phyloP scores from a whole-genome alignment of 2,888 invertebrate species.

The Chymomyza caudatula region DNA sequence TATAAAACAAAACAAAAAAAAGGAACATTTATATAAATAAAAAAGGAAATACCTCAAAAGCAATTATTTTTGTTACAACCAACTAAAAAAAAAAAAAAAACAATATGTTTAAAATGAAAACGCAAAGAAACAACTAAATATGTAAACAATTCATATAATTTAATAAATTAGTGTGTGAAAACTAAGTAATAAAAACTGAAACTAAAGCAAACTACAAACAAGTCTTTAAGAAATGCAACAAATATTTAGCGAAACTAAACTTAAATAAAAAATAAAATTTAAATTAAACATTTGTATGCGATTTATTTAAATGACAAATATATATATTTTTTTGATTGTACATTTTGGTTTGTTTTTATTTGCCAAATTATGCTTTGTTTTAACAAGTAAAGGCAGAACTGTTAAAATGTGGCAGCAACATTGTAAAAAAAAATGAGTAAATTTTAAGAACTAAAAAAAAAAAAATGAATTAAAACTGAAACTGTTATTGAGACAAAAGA shows the following conservation, averaged over 20 bases:
- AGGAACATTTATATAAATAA: slow-evolving; percentile 65
- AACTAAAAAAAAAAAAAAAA: slow-evolving; percentile 41
- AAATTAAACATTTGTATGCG: slow-evolving; percentile 11
- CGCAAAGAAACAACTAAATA: slow-evolving; percentile 39
- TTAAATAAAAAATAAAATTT: slow-evolving; percentile 8
- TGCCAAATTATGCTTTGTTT: background rate
- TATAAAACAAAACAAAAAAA: slow-evolving; percentile 41
- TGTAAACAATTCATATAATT: slow-evolving; percentile 41
- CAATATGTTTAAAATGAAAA: slow-evolving; percentile 1
- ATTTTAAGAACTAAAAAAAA: slow-evolving; percentile 8
- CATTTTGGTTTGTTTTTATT: background rate
- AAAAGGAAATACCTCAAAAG: slow-evolving; percentile 73
- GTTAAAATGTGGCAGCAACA: background rate
- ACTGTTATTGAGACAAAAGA: slow-evolving; percentile 32
- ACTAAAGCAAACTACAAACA: slow-evolving; percentile 15
- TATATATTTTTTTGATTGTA: background rate
- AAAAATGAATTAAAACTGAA: no score
- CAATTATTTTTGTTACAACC: slow-evolving; percentile 72
- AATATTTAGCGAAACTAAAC: slow-evolving; percentile 17
- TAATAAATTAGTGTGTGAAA: slow-evolving; percentile 45
- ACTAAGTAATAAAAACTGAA: slow-evolving; percentile 37
- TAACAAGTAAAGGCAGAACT: slow-evolving; percentile 5
- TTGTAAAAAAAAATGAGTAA: background rate
- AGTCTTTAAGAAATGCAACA: slow-evolving; percentile 15
- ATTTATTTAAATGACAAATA: background rate